These are phyloP conservation scores for Naja naja DNA, from an alignment of 2,113 vertebrate species.

Conservation along the genomic window DNA sequence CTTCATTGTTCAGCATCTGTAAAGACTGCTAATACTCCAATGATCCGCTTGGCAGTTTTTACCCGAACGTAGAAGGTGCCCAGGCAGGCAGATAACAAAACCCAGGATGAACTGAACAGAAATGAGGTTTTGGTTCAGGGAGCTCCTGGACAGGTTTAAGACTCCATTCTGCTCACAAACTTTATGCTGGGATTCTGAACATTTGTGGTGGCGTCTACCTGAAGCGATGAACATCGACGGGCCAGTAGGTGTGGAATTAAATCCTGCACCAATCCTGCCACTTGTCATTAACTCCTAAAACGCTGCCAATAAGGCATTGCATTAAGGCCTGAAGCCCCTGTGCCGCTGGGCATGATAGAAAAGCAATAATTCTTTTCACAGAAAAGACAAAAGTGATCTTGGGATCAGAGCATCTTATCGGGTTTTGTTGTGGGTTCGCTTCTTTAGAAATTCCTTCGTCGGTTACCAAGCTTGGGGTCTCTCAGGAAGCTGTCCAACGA, in stretches of 20 bases:
- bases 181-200: too few relatives aligned
- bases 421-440: not conserved
- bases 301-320: not conserved
- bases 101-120: not conserved
- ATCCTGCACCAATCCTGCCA: not conserved
- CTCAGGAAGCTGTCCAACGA: fast-evolving
- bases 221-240: not conserved
- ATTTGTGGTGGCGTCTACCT: not conserved
- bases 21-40: not conserved
- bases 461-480: not conserved
- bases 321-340: not conserved
- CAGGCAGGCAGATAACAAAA: not conserved
- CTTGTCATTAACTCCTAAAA: not conserved
- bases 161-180: not conserved
- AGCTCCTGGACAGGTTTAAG: not conserved
- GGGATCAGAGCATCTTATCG: not conserved
- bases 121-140: not conserved
- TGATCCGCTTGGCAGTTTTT: not conserved
- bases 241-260: not conserved
- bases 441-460: not conserved
- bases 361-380: constrained; percentile 1
- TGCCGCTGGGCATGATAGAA: not conserved
- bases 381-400: not conserved
- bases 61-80: not conserved
- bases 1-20: fast-evolving